phyloP scores from a whole-genome alignment of 2,113 vertebrate species.

The Orthonyx spaldingii region DNA sequence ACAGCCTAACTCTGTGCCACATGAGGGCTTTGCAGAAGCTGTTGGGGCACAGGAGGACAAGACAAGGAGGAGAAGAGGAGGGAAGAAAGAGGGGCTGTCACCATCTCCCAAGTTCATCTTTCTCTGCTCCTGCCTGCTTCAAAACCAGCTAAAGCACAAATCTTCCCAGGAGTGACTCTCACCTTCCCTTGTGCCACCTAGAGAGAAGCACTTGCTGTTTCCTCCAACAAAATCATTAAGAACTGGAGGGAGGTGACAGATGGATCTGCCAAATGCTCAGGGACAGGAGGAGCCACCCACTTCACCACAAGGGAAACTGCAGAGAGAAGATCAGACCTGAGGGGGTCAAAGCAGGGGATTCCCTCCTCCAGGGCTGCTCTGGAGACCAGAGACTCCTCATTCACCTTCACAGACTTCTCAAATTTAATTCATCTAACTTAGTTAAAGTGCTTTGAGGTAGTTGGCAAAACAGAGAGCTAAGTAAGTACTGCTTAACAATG shows the following conservation, averaged over 20 bases:
- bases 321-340: neutral
- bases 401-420: neutral
- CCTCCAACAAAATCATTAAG: neutral
- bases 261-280: fast-evolving
- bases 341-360: neutral
- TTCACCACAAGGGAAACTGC: neutral
- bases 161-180: neutral
- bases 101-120: neutral
- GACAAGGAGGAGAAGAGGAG: neutral
- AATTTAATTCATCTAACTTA: neutral
- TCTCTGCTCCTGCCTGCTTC: neutral
- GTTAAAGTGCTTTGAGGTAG: neutral
- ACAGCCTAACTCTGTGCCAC: neutral
- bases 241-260: neutral
- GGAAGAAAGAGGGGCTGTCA: neutral
- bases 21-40: neutral
- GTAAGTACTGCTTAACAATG: neutral
- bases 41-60: neutral
- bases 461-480: neutral
- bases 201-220: neutral
- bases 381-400: neutral
- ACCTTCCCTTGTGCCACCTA: neutral
- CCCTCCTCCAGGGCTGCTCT: neutral
- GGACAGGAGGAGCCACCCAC: neutral
- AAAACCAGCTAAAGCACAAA: neutral